These are phyloP conservation scores for Corvus cornix DNA, from an alignment of 2,113 vertebrate genomes.

Conservation along the genomic window DNA sequence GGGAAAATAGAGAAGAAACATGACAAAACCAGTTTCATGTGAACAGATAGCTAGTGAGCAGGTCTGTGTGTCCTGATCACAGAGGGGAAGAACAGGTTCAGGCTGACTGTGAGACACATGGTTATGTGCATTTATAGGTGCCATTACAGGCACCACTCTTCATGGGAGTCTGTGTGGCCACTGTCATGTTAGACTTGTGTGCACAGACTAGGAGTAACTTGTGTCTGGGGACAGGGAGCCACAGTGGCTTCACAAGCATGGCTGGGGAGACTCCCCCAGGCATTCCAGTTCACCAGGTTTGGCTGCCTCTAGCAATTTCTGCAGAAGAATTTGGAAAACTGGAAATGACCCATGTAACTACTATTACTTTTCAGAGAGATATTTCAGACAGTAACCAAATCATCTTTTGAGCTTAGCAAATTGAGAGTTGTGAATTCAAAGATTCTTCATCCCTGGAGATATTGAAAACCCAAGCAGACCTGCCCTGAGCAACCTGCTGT, in stretches of 20 bases:
- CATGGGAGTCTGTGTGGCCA: not conserved
- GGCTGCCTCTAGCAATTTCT: not conserved
- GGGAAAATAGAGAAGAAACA: not conserved
- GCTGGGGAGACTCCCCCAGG: no score
- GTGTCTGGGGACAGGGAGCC: not conserved
- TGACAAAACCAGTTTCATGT: not conserved
- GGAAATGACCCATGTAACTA: not conserved
- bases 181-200: fast-evolving
- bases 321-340: not conserved
- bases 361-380: not conserved
- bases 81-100: not conserved
- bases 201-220: not conserved
- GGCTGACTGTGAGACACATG: not conserved
- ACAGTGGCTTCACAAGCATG: not conserved
- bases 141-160: not conserved
- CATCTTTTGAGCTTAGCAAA: not conserved
- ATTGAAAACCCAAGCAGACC: not conserved
- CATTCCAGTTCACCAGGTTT: not conserved
- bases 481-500: not conserved
- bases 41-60: not conserved
- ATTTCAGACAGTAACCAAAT: not conserved
- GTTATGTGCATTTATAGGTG: not conserved
- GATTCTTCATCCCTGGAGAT: not conserved
- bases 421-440: not conserved
- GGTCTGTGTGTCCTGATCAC: not conserved